Evolutionary conservation across 1,140 invertebrate species (phyloP), one percentile per base, ranked within the genome.

Genomic region (Coptotermes formosanus): DNA sequence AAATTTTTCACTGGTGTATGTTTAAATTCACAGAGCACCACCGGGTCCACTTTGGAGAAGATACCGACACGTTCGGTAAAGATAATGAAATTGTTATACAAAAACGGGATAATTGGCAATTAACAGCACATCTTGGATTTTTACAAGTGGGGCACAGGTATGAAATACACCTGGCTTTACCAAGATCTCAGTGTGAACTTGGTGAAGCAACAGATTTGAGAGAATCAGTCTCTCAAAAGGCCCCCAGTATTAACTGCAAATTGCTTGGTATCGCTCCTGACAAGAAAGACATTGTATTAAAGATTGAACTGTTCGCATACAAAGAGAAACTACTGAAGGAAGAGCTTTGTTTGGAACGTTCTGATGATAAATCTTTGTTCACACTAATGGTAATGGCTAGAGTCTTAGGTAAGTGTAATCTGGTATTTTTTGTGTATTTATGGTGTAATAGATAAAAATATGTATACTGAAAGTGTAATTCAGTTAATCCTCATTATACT

Each of bases 291-390:
- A 88, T 89, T n/a, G 90, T 86, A 88, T 89, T 85, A 89, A 92
- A 91, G 87, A 87, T 93, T 64, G 92, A 93, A 85, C 89, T 93
- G 82, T 89, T 92, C 69, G 92, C 92, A n/a, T 90, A 92, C 85
- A 92, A 92, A 87, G 92, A 93, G 87, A 92, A 92, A 83, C 89
- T 92, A 81, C 85, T 93, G 59, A 92, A 91, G 38, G 92, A 93
- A 87, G 89, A 90, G 48, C 82, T 93, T 81, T 91, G 90, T 84
- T 89, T 91, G 21, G n/a, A 84, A 84, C 23, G 32, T 48, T 59
- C 82, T 23, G 82, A 81, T 59, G 30, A 44, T 32, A 44, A 75
- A 25, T 25, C 25, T 12, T 30, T 81, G 23, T 25, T 84, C 38
- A 30, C 25, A 23, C 21, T 86, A 16, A 25, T 38, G 8, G 30